Percentiles rank a stretch among this genome's conserved stretches.
Evolutionary conservation across 2,113 vertebrate genomes (phyloP).

Genomic region (Corvus hawaiiensis): DNA sequence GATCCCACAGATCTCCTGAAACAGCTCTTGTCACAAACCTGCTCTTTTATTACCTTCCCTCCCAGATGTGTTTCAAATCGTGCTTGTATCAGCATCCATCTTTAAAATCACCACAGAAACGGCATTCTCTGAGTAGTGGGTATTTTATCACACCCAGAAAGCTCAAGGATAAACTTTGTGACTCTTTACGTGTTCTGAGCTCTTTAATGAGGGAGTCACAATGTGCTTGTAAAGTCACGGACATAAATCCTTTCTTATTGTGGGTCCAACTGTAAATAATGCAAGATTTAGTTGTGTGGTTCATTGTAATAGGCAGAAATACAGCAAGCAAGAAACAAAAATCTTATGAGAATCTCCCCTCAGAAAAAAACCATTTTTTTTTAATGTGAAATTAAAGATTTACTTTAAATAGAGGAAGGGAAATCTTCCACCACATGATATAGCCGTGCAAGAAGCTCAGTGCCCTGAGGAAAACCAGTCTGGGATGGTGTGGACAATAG

Average conservation of each 20-base stretch:
- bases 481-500: background rate
- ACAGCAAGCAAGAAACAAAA: background rate
- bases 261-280: background rate
- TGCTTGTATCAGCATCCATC: background rate
- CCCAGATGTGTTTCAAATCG: background rate
- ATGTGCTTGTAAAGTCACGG: accelerated
- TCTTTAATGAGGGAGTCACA: background rate
- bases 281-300: background rate
- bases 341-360: background rate
- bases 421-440: background rate
- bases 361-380: background rate
- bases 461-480: background rate
- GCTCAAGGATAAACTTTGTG: background rate
- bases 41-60: background rate
- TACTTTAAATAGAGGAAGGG: background rate
- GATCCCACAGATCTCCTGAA: background rate
- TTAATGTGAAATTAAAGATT: background rate
- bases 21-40: background rate
- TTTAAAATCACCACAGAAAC: background rate
- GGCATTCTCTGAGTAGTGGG: accelerated
- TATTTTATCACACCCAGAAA: background rate
- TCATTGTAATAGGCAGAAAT: background rate
- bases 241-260: background rate
- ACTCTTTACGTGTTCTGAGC: background rate
- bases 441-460: accelerated